phyloP scores from a whole-genome alignment of 1,140 invertebrate species.

The Drosophila triauraria region DNA sequence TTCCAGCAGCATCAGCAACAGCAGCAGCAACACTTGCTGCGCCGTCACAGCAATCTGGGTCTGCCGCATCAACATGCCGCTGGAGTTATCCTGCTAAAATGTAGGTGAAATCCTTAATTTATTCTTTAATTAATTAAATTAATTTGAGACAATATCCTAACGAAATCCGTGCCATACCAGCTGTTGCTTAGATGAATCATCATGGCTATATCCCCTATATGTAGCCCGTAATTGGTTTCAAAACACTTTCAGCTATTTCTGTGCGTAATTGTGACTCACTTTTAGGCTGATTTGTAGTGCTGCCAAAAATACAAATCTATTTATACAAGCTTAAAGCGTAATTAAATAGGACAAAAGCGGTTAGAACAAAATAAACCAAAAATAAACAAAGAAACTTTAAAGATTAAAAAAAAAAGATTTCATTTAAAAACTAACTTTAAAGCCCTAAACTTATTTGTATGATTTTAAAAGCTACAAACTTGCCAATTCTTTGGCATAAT shows the following conservation, averaged over 20 bases:
- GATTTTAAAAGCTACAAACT: neutral
- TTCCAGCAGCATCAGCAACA: slow-evolving; percentile 57
- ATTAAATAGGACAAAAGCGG: slow-evolving; percentile 9
- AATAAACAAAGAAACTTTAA: neutral
- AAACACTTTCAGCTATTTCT: slow-evolving; percentile 36
- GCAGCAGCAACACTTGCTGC: slow-evolving; percentile 38
- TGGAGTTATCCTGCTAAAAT: slow-evolving; percentile 77
- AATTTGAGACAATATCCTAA: neutral
- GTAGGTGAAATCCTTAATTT: slow-evolving; percentile 46
- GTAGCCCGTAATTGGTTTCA: neutral
- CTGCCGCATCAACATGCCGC: slow-evolving; percentile 51
- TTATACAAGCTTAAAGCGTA: neutral
- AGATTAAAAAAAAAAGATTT: no score
- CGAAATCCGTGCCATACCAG: slow-evolving; percentile 9
- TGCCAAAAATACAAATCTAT: slow-evolving; percentile 35
- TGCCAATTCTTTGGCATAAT: no score
- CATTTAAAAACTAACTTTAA: neutral
- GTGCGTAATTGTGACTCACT: slow-evolving; percentile 53
- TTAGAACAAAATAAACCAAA: slow-evolving; percentile 5
- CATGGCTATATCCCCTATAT: neutral
- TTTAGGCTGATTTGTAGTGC: slow-evolving; percentile 30
- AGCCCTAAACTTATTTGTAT: neutral
- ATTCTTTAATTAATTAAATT: neutral
- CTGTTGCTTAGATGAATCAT: slow-evolving; percentile 50
- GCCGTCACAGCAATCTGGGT: slow-evolving; percentile 36